A percentile compares a stretch with the other conserved stretches of the same genome.
Conservation (phyloP, 2,113 vertebrate species). For the Dipodomys merriami region DNA sequence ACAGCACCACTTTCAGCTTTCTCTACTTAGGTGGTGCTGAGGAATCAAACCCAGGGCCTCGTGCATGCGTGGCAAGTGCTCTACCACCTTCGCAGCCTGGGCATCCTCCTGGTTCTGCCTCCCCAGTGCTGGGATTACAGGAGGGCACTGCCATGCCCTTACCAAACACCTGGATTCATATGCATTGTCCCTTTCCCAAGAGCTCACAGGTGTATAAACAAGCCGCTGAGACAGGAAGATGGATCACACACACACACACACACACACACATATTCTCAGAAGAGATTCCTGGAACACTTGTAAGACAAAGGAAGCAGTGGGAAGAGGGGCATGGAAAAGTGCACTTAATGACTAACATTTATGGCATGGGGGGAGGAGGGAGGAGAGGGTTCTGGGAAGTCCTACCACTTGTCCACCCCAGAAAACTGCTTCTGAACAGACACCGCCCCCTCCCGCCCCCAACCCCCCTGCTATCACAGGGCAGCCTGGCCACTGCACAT, state of each 20-base stretch:
- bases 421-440: not conserved
- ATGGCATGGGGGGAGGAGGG: not conserved
- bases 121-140: no score
- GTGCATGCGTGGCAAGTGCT: no score
- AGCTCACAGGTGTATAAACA: not conserved
- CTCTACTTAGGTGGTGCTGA: no score
- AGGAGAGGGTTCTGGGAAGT: not conserved
- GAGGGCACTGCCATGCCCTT: not conserved
- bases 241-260: not conserved
- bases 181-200: not conserved
- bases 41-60: no score
- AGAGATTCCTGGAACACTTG: constrained; percentile 55
- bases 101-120: no score
- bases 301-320: constrained; percentile 22
- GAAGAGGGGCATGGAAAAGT: not conserved
- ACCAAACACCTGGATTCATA: no score
- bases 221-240: not conserved
- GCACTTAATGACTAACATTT: not conserved
- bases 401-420: not conserved
- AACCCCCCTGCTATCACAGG: not conserved
- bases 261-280: not conserved
- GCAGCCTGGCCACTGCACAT: not conserved
- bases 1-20: no score
- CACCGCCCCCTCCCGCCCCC: no score
- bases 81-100: no score